Evolutionary conservation across 2,113 vertebrate species (phyloP), one percentile per base, ranked within the genome.

Genomic region (Seriola rivoliana): DNA sequence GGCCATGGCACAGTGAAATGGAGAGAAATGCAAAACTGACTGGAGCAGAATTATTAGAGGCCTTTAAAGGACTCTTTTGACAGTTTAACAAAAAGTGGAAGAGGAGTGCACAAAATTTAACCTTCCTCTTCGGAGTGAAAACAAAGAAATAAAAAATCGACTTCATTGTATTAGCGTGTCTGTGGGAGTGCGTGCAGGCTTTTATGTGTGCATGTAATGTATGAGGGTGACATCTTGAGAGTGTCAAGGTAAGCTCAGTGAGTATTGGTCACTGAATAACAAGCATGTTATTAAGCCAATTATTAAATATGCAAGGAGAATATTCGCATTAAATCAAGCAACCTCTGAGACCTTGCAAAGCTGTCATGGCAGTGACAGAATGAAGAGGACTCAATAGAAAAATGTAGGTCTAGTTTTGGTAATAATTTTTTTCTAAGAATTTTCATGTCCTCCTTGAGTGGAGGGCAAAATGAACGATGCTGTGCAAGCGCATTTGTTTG

Each of bases 201-300:
- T 59, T 71, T 83, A 58, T 73, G 78, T 67, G 76, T 25, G 4
- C 14, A 25, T 64, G 75, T 71, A 29, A 74, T 62, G 63, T 48
- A 69, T 21, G 48, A 21, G 3, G 46, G 21, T 68, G 78, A 73
- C 73, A 88, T 84, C 66, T 72, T 75, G 38, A 64, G 57, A 57
- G 48, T 80, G 85, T 90, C 81, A 91, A 85, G 85, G 78, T 80
- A 81, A 85, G 78, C 46, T 75, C 17, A 60, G 34, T 67, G 68
- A 71, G 48, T 82, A 81, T 58, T 77, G 81, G 75, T 80, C 85
- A 86, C 72, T 70, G 84, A 91, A 82, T 88, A 71, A 70, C 60
- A 84, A 77, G 75, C 59, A 17, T 80, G 71, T 68, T 84, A 88
- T 89, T 78, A 84, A 73, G 69, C 74, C 52, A 83, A 64, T 84